Base-by-base conservation (phyloP, 2,797 vertebrate species). In the Gymnodraco acuticeps region DNA sequence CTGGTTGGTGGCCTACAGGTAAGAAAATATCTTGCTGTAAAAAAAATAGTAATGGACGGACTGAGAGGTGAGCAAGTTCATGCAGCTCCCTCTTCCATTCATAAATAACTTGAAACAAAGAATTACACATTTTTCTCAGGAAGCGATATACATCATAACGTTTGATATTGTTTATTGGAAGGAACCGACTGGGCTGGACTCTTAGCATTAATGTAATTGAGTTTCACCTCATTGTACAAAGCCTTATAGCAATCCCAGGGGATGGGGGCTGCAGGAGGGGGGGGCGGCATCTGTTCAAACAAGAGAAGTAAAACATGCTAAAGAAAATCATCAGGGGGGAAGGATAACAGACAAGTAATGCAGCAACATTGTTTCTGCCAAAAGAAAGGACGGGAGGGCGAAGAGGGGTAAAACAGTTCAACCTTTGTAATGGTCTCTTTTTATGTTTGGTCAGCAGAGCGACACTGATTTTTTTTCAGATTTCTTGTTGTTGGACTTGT, bases 211-310 rank as follows among this genome's bases (percentile, higher is more conserved):
- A 90, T 87, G 85, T 85, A 88, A 88, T 80, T 82, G 87, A 88
- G 81, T 81, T 82, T 88, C 89, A 81, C 77, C 70, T 91, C 92
- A 93, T 92, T 93, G 91, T 92, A 33, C 84, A 73, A 23, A 68
- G 75, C 46, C 79, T 83, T 80, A 84, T 82, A 80, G 90, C 85
- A 75, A 62, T 93, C 89, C 88, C 81, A 82, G 70, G 88, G 90
- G 92, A 91, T 70, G 85, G 87, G 78, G 80, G 74, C 72, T 83
- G 53, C 69, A 77, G 83, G 81, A 83, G 87, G 87, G 85, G 19
- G 23, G 87, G 86, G 81, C 78, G 73, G 90, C 95, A 95, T 94
- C 94, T 95, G 94, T 95, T 91, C 90, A 95, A 95, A 95, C 92
- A 95, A 93, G 84, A 83, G 80, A 82, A 88, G 84, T 83, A 91